Percentiles rank a stretch among this genome's conserved stretches.
Evolutionary conservation across 2,113 vertebrate species (phyloP).

Genomic region (Ardeotis arabs): DNA sequence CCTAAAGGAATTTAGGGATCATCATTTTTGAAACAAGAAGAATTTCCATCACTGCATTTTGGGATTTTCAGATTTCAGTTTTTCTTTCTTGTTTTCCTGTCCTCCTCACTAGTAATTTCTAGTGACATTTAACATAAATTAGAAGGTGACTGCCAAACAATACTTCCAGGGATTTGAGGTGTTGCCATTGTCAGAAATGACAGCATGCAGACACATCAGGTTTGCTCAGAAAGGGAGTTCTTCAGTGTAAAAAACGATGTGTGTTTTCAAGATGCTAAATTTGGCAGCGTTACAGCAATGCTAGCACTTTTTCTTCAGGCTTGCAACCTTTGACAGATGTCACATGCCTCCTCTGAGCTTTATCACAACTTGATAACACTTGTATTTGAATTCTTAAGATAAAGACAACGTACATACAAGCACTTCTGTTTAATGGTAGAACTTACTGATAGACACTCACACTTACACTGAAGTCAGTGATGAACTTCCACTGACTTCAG

Average conservation of each 20-base stretch:
- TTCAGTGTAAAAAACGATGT: background rate
- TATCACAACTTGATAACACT: background rate
- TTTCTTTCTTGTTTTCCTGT: background rate
- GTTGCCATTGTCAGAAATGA: conserved; percentile 38
- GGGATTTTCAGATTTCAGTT: background rate
- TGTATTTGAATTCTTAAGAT: background rate
- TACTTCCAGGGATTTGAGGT: background rate
- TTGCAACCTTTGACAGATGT: background rate
- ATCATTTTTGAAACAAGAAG: background rate
- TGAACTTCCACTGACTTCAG: background rate
- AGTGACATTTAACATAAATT: background rate
- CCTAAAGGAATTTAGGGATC: background rate
- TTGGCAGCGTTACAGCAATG: background rate
- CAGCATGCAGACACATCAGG: background rate
- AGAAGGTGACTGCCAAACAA: conserved; percentile 14
- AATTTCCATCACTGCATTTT: background rate
- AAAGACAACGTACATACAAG: background rate
- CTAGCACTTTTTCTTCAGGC: background rate
- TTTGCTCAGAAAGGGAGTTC: background rate
- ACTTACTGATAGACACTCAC: background rate
- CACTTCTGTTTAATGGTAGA: background rate
- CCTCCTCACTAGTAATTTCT: background rate
- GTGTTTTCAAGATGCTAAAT: background rate
- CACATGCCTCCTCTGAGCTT: background rate
- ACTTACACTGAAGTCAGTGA: background rate